phyloP scores from a whole-genome alignment of 2,888 invertebrate genomes.

The Unio pictorum region DNA sequence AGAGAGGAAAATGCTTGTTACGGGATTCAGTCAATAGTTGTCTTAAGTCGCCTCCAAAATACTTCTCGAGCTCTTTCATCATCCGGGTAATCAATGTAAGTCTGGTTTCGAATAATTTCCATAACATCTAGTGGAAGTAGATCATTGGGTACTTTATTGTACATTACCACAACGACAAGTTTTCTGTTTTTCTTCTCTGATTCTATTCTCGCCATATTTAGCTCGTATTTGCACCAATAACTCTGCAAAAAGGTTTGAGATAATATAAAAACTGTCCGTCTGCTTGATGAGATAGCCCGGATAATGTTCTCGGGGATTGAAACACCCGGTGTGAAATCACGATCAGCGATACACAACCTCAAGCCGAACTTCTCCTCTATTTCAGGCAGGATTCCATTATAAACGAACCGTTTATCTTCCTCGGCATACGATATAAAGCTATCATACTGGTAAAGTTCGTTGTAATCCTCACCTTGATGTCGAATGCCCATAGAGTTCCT shows the following conservation, averaged over 20 bases:
- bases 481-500: conserved; percentile 10
- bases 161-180: conserved; percentile 16
- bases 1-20: too few species aligned
- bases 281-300: conserved; percentile 19
- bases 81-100: conserved; percentile 10
- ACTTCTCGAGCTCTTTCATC: conserved; percentile 4
- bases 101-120: conserved; percentile 10
- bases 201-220: conserved; percentile 31
- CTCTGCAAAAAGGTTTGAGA: conserved; percentile 19
- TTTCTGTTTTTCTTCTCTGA: conserved; percentile 15
- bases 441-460: conserved; percentile 14
- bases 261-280: conserved; percentile 23
- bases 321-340: conserved; percentile 22
- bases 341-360: conserved; percentile 22
- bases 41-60: conserved; percentile 14
- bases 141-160: conserved; percentile 5
- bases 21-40: background rate
- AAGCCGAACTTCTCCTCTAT: conserved; percentile 17
- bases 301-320: conserved; percentile 26
- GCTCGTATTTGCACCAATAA: conserved; percentile 33
- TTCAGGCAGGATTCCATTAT: conserved; percentile 10
- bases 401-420: conserved; percentile 15
- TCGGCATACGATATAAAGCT: conserved; percentile 28
- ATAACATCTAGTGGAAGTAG: conserved; percentile 13
- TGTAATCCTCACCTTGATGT: conserved; percentile 1